Percentiles rank a stretch among this genome's conserved stretches.
These are phyloP conservation scores for Notolabrus celidotus DNA, from an alignment of 2,797 vertebrate species.

Conservation along the genomic window DNA sequence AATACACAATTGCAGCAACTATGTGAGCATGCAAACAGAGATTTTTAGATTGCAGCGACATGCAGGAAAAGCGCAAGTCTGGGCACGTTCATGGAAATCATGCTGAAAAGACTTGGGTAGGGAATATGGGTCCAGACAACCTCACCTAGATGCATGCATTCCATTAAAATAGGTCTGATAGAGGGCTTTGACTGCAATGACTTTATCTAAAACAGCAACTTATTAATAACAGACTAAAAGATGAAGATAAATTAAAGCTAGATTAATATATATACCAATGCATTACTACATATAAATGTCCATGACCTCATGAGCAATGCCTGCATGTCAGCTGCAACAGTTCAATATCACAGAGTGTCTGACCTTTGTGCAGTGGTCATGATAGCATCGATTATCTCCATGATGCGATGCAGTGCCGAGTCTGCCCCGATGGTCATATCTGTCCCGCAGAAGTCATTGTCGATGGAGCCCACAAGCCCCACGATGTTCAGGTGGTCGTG, in stretches of 20 bases:
- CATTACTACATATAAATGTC: background rate
- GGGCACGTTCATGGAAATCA: slow-evolving; percentile 12
- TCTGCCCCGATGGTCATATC: slow-evolving; percentile 98
- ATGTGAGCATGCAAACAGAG: background rate
- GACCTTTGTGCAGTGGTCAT: slow-evolving; percentile 95
- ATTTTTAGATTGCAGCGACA: slow-evolving; percentile 1
- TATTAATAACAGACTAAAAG: background rate
- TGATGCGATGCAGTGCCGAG: slow-evolving; percentile 94
- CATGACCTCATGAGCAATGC: slow-evolving; percentile 9
- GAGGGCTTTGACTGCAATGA: background rate
- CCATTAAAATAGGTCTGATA: background rate
- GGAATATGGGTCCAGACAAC: background rate
- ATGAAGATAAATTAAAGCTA: no score
- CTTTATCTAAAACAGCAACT: background rate
- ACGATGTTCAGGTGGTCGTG: slow-evolving; percentile 92
- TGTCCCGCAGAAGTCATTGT: slow-evolving; percentile 97
- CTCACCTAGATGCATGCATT: background rate
- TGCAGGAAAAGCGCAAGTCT: slow-evolving; percentile 36
- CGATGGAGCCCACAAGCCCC: slow-evolving; percentile 95
- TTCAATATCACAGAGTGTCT: slow-evolving; percentile 22
- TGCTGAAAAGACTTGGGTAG: slow-evolving; percentile 2
- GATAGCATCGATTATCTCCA: slow-evolving; percentile 95
- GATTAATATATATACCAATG: no score
- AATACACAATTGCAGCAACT: background rate
- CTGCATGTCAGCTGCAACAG: slow-evolving; percentile 7